phyloP scores from a whole-genome alignment of 64 coral and sea anemone species.

The Montipora capricornis region DNA sequence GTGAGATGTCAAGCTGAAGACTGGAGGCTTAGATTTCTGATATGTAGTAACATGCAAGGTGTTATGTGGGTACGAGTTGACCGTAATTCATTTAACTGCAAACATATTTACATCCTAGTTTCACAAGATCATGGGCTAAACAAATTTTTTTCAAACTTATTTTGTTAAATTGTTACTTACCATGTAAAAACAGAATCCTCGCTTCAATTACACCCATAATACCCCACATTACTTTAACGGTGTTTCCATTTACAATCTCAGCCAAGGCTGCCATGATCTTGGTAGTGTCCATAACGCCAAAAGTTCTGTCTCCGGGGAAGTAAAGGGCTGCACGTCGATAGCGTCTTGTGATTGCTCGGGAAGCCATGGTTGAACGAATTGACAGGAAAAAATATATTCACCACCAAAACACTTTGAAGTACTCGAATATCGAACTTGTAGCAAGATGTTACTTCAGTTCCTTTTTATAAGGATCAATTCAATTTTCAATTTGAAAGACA shows the following conservation, averaged over 20 bases:
- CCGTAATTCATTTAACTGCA: no score
- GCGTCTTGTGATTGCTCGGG: background rate
- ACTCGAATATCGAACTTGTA: background rate
- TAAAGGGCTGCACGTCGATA: background rate
- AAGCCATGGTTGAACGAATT: background rate
- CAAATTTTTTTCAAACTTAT: background rate
- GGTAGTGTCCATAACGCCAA: background rate
- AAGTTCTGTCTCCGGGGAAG: background rate
- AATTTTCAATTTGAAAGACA: background rate
- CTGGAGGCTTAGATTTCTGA: no score
- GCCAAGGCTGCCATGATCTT: background rate
- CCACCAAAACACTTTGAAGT: background rate
- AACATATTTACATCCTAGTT: no score
- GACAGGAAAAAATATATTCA: background rate
- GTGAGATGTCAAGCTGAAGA: no score
- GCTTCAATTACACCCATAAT: background rate
- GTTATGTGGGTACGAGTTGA: no score
- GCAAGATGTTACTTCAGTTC: background rate
- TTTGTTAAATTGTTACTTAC: background rate
- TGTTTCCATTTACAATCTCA: background rate
- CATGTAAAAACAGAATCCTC: background rate
- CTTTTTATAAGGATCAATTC: background rate
- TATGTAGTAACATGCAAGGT: no score
- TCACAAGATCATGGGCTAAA: background rate
- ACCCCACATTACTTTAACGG: background rate